A percentile compares a stretch with the other conserved stretches of the same genome.
Evolutionary conservation across 2,113 vertebrate species (phyloP).

Genomic region (Bubo bubo): DNA sequence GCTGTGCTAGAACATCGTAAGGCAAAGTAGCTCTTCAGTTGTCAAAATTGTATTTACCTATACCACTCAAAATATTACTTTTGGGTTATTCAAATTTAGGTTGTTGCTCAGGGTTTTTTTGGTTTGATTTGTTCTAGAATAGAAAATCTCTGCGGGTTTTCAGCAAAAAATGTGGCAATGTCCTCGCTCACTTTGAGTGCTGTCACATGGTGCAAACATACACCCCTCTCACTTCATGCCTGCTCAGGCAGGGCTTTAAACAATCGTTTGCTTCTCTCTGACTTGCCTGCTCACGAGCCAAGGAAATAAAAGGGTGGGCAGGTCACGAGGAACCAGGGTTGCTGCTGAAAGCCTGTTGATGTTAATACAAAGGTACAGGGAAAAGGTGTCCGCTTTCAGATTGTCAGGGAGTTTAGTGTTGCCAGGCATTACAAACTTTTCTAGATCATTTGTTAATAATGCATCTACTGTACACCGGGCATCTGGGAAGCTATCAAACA

Average conservation of each 20-base stretch:
- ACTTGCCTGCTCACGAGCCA: not conserved
- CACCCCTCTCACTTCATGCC: not conserved
- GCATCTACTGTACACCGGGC: fast-evolving
- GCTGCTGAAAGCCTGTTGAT: not conserved
- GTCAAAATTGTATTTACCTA: not conserved
- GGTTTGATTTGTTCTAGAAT: not conserved
- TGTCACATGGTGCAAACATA: not conserved
- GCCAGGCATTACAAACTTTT: not conserved
- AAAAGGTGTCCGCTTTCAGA: not conserved
- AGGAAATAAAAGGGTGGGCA: not conserved
- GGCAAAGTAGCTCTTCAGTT: not conserved
- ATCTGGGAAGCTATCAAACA: not conserved
- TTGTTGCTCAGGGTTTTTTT: not conserved
- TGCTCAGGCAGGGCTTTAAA: not conserved
- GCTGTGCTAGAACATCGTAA: not conserved
- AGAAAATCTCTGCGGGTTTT: not conserved
- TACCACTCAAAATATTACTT: not conserved
- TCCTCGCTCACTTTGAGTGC: not conserved
- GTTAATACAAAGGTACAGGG: not conserved
- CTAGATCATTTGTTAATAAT: not conserved
- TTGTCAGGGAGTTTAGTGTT: not conserved
- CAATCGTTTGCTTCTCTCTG: not conserved
- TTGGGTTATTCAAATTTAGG: not conserved
- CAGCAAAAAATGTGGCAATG: not conserved
- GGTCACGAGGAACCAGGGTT: not conserved